Percentiles rank a stretch among this genome's conserved stretches.
Conservation (phyloP, 1,140 invertebrate species). For the Marisa cornuarietis region DNA sequence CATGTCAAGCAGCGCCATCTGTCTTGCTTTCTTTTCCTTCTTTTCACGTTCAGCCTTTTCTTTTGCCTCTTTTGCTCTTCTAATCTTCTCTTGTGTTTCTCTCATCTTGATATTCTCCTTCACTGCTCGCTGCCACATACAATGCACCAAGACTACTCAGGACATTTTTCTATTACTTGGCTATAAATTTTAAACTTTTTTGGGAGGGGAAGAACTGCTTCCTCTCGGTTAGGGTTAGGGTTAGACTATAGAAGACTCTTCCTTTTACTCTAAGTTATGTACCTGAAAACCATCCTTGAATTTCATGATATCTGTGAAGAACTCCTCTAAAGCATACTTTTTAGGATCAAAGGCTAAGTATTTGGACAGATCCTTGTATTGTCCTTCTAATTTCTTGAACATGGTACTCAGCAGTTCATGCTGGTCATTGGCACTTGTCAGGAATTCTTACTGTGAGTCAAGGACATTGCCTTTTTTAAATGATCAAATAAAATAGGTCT, state of each 20-base stretch:
- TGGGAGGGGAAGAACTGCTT: background rate
- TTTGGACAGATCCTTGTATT: constrained; percentile 86
- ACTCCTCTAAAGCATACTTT: constrained; percentile 96
- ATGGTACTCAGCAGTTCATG: constrained; percentile 90
- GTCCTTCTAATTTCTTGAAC: constrained; percentile 90
- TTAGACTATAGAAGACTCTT: background rate
- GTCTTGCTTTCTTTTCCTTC: constrained; percentile 83
- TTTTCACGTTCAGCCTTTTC: constrained; percentile 79
- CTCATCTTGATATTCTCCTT: constrained; percentile 83
- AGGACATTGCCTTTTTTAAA: background rate
- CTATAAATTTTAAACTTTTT: no score
- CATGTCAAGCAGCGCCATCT: constrained; percentile 90
- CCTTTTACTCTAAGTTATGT: constrained; percentile 53
- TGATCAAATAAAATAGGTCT: no score
- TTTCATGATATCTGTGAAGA: constrained; percentile 93
- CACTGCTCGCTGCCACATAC: constrained; percentile 71
- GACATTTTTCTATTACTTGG: background rate
- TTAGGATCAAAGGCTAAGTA: constrained; percentile 92
- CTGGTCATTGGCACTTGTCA: constrained; percentile 76
- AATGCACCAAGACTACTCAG: background rate
- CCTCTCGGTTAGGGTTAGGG: no score
- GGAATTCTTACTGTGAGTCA: constrained; percentile 38
- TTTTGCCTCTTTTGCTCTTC: constrained; percentile 83
- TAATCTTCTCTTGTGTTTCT: constrained; percentile 89
- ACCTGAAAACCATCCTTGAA: constrained; percentile 94